These are phyloP conservation scores for Emberiza fucata DNA, from an alignment of 2,113 vertebrate species.

Conservation along the genomic window DNA sequence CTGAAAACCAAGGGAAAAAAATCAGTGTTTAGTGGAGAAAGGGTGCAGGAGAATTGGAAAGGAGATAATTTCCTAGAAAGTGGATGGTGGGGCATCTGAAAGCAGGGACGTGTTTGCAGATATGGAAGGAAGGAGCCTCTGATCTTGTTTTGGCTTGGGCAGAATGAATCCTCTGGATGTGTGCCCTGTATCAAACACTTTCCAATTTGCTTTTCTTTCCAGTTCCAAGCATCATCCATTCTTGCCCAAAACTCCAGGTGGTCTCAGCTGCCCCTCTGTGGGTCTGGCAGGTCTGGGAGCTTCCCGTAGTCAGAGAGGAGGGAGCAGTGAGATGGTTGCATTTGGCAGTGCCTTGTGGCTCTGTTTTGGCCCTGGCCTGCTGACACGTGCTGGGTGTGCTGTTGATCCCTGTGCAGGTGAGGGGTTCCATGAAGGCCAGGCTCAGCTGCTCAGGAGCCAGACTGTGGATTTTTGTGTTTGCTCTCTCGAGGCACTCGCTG, in stretches of 20 bases:
- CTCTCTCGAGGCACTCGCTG: not conserved
- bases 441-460: not conserved
- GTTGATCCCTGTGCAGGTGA: not conserved
- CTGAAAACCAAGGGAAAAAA: not conserved
- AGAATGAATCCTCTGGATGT: not conserved
- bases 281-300: not conserved
- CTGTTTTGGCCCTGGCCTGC: not conserved
- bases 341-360: not conserved
- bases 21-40: not conserved
- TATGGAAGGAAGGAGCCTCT: not conserved
- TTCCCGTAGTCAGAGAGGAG: not conserved
- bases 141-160: not conserved
- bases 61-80: not conserved
- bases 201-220: not conserved
- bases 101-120: not conserved
- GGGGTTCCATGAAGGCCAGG: not conserved
- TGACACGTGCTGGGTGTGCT: not conserved
- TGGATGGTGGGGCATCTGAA: not conserved
- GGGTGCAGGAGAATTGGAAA: not conserved
- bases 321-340: fast-evolving
- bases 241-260: not conserved
- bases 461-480: not conserved
- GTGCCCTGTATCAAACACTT: not conserved
- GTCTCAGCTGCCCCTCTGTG: not conserved
- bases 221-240: not conserved